phyloP scores from a whole-genome alignment of 2,113 vertebrate species.

The Grammomys surdaster region DNA sequence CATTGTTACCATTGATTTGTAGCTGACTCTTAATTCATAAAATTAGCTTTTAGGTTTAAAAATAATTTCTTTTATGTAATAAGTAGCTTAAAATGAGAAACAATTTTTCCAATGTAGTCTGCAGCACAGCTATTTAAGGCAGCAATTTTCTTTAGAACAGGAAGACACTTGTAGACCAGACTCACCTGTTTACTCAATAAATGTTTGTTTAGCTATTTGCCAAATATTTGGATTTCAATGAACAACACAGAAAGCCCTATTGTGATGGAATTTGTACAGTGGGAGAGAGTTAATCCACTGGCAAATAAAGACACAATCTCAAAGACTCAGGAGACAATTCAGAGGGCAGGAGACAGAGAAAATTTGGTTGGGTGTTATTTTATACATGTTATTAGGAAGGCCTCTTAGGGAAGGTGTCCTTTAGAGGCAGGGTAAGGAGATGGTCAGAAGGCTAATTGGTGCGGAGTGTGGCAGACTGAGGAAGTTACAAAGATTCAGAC shows the following conservation, averaged over 20 bases:
- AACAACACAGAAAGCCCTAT: conserved; percentile 11
- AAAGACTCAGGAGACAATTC: background rate
- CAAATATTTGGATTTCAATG: conserved; percentile 51
- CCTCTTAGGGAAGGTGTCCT: background rate
- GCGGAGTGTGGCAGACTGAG: background rate
- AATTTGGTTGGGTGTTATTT: background rate
- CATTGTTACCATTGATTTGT: conserved; percentile 55
- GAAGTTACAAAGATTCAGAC: background rate
- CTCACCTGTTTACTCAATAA: conserved; percentile 46
- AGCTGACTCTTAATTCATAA: conserved; percentile 49
- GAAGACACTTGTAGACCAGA: background rate
- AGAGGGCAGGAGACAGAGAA: background rate
- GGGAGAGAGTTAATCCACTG: background rate
- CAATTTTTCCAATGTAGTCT: conserved; percentile 33
- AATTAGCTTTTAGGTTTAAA: conserved; percentile 58
- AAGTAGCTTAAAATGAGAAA: conserved; percentile 55
- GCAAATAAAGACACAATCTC: background rate
- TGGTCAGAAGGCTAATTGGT: background rate
- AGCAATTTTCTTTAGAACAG: background rate
- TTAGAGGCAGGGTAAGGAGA: background rate
- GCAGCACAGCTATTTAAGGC: conserved; percentile 2
- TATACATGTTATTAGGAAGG: background rate
- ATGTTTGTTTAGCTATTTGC: conserved; percentile 40
- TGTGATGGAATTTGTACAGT: background rate
- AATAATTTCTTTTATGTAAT: conserved; percentile 53